Percentiles rank a stretch among this genome's conserved stretches.
Evolutionary conservation across 92 coral and sea anemone genomes (phyloP).

Genomic region (Galaxea fascicularis): DNA sequence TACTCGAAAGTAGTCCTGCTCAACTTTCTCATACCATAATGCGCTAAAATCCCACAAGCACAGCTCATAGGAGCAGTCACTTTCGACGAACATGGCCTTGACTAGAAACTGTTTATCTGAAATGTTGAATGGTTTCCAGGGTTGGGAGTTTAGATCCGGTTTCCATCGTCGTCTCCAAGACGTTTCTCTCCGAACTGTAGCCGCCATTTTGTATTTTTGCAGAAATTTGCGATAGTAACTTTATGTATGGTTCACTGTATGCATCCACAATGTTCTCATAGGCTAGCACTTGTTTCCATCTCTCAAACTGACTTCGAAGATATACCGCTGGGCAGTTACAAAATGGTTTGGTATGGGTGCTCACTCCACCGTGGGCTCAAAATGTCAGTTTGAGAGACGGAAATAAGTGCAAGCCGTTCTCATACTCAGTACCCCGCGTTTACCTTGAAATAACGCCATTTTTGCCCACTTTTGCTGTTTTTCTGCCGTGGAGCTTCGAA

Average conservation of each 20-base stretch:
- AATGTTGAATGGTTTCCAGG: slow-evolving; percentile 84
- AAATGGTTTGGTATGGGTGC: too few relatives aligned
- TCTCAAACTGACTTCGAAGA: too few relatives aligned
- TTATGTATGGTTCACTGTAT: slow-evolving; percentile 6
- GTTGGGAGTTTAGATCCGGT: slow-evolving; percentile 80
- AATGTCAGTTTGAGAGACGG: too few relatives aligned
- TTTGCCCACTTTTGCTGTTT: too few relatives aligned
- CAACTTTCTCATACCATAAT: slow-evolving; percentile 84
- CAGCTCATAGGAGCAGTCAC: slow-evolving; percentile 76
- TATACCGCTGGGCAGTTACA: too few relatives aligned
- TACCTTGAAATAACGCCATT: too few relatives aligned
- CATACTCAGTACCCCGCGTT: too few relatives aligned
- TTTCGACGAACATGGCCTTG: slow-evolving; percentile 80
- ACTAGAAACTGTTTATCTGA: slow-evolving; percentile 56
- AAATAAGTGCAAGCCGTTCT: too few relatives aligned
- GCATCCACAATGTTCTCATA: background rate
- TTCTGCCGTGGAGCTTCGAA: too few relatives aligned
- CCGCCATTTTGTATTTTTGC: slow-evolving; percentile 74
- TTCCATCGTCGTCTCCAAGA: slow-evolving; percentile 83
- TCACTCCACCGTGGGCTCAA: too few relatives aligned
- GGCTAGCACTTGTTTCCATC: too few relatives aligned
- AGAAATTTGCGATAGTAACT: background rate
- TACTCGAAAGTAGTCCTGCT: slow-evolving; percentile 60
- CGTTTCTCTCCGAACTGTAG: slow-evolving; percentile 36
- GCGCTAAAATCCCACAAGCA: slow-evolving; percentile 83